Evolutionary conservation across 2,113 vertebrate species (phyloP).

Genomic region (Perca schrenkii): DNA sequence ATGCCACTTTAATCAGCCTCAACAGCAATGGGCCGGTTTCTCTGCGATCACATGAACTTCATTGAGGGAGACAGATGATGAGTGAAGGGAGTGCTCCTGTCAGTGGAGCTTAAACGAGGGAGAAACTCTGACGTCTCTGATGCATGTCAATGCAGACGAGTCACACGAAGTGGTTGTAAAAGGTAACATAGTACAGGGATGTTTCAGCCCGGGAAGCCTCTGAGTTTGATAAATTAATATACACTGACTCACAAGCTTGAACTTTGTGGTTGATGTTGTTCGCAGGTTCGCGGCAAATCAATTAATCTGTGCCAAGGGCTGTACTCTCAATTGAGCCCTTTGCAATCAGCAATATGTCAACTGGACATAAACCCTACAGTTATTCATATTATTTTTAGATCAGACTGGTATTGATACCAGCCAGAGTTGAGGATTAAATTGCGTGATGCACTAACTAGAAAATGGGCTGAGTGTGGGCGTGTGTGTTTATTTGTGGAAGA

Average conservation of each 20-base stretch:
- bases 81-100: constrained; percentile 39
- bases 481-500: background rate
- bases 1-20: constrained; percentile 59
- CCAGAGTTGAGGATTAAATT: constrained; percentile 22
- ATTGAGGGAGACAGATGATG: constrained; percentile 46
- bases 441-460: background rate
- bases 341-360: constrained; percentile 52
- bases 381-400: constrained; percentile 30
- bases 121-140: constrained; percentile 18
- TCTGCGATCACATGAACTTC: constrained; percentile 30
- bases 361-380: constrained; percentile 29
- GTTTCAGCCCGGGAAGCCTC: background rate
- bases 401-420: constrained; percentile 9
- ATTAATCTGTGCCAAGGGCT: constrained; percentile 32
- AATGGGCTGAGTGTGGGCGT: background rate
- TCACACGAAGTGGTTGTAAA: constrained; percentile 13
- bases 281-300: constrained; percentile 39
- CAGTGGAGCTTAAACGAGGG: constrained; percentile 36
- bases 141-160: constrained; percentile 28
- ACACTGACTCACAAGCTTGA: background rate
- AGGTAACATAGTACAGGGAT: background rate
- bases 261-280: constrained; percentile 32
- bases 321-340: constrained; percentile 48
- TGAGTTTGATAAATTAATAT: constrained; percentile 43
- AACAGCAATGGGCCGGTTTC: constrained; percentile 28